Evolutionary conservation across 2,113 vertebrate species (phyloP).

Genomic region (Tyrannus savana): DNA sequence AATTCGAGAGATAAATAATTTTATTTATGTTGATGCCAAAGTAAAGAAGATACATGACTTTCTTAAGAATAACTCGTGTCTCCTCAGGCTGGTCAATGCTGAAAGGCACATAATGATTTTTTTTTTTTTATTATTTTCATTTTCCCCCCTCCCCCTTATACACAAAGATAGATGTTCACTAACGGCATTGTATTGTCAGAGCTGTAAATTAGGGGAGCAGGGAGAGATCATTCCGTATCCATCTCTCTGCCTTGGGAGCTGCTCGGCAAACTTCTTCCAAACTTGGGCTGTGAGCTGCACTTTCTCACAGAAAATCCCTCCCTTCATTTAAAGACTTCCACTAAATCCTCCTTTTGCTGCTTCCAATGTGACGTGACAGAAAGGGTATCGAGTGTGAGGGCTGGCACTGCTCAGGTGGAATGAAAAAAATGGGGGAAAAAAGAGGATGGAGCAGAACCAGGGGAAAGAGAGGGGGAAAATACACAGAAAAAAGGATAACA

Average conservation of each 20-base stretch:
- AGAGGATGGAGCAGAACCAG: not conserved
- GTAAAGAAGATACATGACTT: slow-evolving; percentile 57
- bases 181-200: not conserved
- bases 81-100: slow-evolving; percentile 27
- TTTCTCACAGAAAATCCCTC: not conserved
- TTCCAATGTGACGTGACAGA: not conserved
- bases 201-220: slow-evolving; percentile 9
- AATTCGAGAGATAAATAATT: slow-evolving; percentile 70
- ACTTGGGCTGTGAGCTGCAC: not conserved
- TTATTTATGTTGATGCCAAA: slow-evolving; percentile 71
- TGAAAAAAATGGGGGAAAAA: not conserved
- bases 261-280: not conserved
- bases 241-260: not conserved
- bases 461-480: not conserved
- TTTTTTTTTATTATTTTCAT: slow-evolving; percentile 31
- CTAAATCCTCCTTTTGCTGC: not conserved
- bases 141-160: not conserved
- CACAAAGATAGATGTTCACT: slow-evolving; percentile 34
- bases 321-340: not conserved
- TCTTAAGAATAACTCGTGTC: slow-evolving; percentile 42
- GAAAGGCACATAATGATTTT: slow-evolving; percentile 52
- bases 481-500: not conserved
- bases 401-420: not conserved
- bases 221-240: not conserved
- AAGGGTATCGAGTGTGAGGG: not conserved